Base-by-base conservation (phyloP, 1,140 invertebrate genomes). In the Temnothorax curvispinosus region DNA sequence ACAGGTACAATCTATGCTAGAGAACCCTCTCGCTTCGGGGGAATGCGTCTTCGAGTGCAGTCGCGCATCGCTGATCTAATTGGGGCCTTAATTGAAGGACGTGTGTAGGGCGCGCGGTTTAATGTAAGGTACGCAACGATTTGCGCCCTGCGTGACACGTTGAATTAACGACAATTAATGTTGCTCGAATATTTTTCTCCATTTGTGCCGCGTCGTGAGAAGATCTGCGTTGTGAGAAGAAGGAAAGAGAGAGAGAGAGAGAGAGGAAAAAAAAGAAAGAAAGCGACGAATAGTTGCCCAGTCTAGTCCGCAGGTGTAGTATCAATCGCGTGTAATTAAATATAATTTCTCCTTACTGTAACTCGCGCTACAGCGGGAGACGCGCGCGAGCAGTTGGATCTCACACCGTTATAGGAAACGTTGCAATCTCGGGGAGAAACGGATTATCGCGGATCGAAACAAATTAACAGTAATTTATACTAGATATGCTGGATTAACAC, bases 21-120 rank as follows among this genome's bases (percentile, higher is more conserved):
- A 82, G 54, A 74, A 60, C 18, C 27, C 21, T 47, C 15, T 47
- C 15, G 74, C 81, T 86, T 47, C 56, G 7, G 21, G 18, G 58
- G 4, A 62, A 41, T 44, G 54, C 35, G 9, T 84, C 80, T 74
- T 47, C 41, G 32, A 74, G 32, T 41, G 35, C 21, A 47, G 50
- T 82, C 64, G 65, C 87, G 88, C 87, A 89, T 71, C 89, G 58
- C n/a, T 78, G 81, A 85, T 86, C 88, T 92, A 89, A 93, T 86
- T 91, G 87, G 86, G 77, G 77, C 88, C 87, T 88, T 90, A 93
- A 92, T 92, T 88, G 89, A 72, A 52, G 52, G 56, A 62, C 81
- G 85, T 60, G n/a, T 62, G 88, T 60, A 71, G 64, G 64, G 85
- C 69, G 88, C 8, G 13, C 38, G 5, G 4, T 72, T 71, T 32